A percentile compares a stretch with the other conserved stretches of the same genome.
These are phyloP conservation scores for Pongo pygmaeus DNA, from an alignment of 2,113 vertebrate species.

Conservation along the genomic window DNA sequence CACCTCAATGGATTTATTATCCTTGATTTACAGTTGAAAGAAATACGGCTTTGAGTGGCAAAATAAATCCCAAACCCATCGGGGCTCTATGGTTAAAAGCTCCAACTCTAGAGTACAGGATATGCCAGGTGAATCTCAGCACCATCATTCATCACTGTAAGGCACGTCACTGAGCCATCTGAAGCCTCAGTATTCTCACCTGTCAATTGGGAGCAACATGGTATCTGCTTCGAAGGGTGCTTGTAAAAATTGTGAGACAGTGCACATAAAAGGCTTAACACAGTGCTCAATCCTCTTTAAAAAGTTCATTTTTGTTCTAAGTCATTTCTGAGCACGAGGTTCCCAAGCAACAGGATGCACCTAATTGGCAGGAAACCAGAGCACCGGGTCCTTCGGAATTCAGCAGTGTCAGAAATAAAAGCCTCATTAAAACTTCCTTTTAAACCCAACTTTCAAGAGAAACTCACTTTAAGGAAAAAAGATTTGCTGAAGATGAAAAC, in stretches of 20 bases:
- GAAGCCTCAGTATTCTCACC: neutral
- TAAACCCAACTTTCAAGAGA: slow-evolving; percentile 59
- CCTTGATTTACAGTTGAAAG: neutral
- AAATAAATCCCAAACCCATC: neutral
- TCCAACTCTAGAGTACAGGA: neutral
- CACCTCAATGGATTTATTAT: neutral
- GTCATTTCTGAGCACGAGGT: neutral
- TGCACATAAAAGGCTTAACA: neutral
- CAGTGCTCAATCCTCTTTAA: neutral
- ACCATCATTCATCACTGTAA: neutral
- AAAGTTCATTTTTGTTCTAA: neutral
- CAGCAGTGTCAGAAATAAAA: slow-evolving; percentile 58
- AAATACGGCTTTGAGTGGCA: neutral
- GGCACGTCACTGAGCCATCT: neutral
- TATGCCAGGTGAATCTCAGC: too few species aligned
- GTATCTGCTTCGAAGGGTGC: neutral
- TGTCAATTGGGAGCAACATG: neutral
- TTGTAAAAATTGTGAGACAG: neutral
- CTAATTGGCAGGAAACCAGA: slow-evolving; percentile 58
- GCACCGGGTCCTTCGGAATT: neutral
- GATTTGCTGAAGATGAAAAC: slow-evolving; percentile 52
- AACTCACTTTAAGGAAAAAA: slow-evolving; percentile 46
- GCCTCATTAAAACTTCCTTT: slow-evolving; percentile 73
- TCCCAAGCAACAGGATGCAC: slow-evolving; percentile 54
- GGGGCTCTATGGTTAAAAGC: neutral